phyloP scores from a whole-genome alignment of 2,888 invertebrate species.

The Pardosa pseudoannulata region DNA sequence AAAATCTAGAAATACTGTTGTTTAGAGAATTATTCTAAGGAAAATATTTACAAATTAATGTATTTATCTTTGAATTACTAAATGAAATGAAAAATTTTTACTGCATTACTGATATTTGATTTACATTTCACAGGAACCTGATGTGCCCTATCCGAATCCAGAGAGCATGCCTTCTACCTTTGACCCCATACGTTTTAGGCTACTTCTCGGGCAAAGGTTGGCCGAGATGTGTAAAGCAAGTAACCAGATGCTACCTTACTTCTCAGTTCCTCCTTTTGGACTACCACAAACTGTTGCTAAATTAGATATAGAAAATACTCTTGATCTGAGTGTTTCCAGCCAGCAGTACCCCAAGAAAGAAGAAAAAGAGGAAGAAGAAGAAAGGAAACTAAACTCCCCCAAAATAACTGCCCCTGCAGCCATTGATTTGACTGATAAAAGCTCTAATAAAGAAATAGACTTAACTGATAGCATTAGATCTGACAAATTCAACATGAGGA shows the following conservation, averaged over 20 bases:
- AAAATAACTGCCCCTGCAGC: slow-evolving; percentile 25
- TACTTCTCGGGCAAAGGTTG: slow-evolving; percentile 91
- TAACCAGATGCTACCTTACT: slow-evolving; percentile 61
- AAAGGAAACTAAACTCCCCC: slow-evolving; percentile 32
- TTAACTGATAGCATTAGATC: slow-evolving; percentile 30
- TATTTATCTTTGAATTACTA: too few species aligned
- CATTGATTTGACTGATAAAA: slow-evolving; percentile 56
- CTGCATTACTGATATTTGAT: too few species aligned
- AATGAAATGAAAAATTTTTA: too few species aligned
- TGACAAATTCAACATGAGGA: slow-evolving; percentile 27
- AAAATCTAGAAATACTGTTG: too few species aligned
- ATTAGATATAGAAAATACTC: slow-evolving; percentile 74
- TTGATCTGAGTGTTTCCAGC: slow-evolving; percentile 84
- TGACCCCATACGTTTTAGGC: slow-evolving; percentile 93
- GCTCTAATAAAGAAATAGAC: slow-evolving; percentile 32
- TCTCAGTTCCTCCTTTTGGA: slow-evolving; percentile 45
- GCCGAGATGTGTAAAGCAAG: slow-evolving; percentile 80
- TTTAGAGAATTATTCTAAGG: too few species aligned
- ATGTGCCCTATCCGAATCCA: slow-evolving; percentile 40
- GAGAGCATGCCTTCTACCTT: slow-evolving; percentile 79
- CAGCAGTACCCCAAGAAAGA: slow-evolving; percentile 65
- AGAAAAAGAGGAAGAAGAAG: slow-evolving; percentile 34
- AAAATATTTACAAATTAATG: too few species aligned
- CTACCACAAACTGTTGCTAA: slow-evolving; percentile 58
- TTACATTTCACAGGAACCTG: slow-evolving; percentile 18